These are phyloP conservation scores for Rhingia rostrata DNA, from an alignment of 2,888 invertebrate genomes.

Conservation along the genomic window DNA sequence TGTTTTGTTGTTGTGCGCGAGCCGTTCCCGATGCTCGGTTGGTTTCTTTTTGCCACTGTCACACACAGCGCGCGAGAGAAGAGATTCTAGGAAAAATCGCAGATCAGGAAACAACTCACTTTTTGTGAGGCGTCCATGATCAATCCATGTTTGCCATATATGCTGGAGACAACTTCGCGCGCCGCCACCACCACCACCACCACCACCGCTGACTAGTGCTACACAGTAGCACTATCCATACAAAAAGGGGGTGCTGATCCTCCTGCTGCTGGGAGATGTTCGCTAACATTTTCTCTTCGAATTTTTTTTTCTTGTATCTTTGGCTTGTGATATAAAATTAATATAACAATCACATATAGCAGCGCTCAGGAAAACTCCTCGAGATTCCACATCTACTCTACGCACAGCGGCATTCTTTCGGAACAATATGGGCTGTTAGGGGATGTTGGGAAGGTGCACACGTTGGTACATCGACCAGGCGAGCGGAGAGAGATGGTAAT, in stretches of 20 bases:
- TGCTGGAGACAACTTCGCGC: slow-evolving; percentile 68
- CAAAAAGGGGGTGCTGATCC: slow-evolving; percentile 66
- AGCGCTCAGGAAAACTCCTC: slow-evolving; percentile 57
- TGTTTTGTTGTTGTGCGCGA: slow-evolving; percentile 41
- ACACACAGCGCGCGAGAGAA: slow-evolving; percentile 43
- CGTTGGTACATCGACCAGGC: slow-evolving; percentile 16
- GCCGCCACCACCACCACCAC: slow-evolving; percentile 31
- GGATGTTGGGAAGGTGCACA: slow-evolving; percentile 69
- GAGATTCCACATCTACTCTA: slow-evolving; percentile 55
- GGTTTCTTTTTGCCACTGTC: slow-evolving; percentile 34
- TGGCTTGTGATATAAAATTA: slow-evolving; percentile 57
- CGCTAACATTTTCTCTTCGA: slow-evolving; percentile 63
- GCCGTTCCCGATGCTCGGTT: slow-evolving; percentile 12
- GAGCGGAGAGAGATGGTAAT: slow-evolving; percentile 62
- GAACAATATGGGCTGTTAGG: slow-evolving; percentile 71
- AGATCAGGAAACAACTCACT: slow-evolving; percentile 74
- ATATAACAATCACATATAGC: slow-evolving; percentile 73
- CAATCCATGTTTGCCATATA: slow-evolving; percentile 61
- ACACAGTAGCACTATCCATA: background rate
- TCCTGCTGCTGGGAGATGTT: slow-evolving; percentile 17
- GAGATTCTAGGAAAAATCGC: slow-evolving; percentile 72
- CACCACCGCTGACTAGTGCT: slow-evolving; percentile 5
- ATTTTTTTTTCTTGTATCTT: slow-evolving; percentile 14
- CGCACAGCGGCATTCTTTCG: slow-evolving; percentile 64
- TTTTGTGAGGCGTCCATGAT: slow-evolving; percentile 68